Percentiles rank a stretch among this genome's conserved stretches.
Conservation (phyloP, 2,888 invertebrate genomes). For the Troides aeacus region DNA sequence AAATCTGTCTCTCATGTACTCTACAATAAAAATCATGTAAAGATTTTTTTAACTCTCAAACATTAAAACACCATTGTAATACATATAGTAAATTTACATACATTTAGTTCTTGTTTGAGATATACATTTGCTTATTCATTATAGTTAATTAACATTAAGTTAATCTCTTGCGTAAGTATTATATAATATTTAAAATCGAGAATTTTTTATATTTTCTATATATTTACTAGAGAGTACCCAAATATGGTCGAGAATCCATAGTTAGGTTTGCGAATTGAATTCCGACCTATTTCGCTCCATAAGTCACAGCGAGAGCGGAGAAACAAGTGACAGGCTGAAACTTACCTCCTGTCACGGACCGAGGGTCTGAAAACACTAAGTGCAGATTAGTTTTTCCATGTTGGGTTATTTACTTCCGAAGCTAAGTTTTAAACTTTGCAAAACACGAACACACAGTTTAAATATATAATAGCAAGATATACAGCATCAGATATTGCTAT, state of each 20-base stretch:
- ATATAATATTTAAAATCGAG: no score
- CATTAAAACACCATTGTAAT: no score
- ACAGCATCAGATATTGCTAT: no score
- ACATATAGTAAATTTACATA: no score
- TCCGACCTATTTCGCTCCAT: constrained; percentile 36
- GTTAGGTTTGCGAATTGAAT: constrained; percentile 35
- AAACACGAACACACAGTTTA: neutral
- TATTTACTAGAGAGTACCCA: no score
- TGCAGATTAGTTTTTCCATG: constrained; percentile 42
- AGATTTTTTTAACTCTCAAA: no score
- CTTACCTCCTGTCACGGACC: constrained; percentile 44
- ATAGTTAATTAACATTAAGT: no score
- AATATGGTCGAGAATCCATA: constrained; percentile 34
- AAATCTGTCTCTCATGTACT: neutral
- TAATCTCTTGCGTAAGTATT: no score
- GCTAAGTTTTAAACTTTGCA: neutral
- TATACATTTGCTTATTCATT: no score
- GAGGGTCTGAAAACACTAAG: constrained; percentile 37
- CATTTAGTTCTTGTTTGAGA: no score
- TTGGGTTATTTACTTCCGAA: constrained; percentile 14
- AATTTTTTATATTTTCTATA: no score
- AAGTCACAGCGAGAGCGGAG: constrained; percentile 44
- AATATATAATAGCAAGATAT: no score
- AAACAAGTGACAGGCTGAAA: constrained; percentile 55
- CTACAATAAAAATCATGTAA: neutral